These are phyloP conservation scores for Plemyria rubiginata DNA, from an alignment of 2,888 invertebrate genomes.

Conservation along the genomic window DNA sequence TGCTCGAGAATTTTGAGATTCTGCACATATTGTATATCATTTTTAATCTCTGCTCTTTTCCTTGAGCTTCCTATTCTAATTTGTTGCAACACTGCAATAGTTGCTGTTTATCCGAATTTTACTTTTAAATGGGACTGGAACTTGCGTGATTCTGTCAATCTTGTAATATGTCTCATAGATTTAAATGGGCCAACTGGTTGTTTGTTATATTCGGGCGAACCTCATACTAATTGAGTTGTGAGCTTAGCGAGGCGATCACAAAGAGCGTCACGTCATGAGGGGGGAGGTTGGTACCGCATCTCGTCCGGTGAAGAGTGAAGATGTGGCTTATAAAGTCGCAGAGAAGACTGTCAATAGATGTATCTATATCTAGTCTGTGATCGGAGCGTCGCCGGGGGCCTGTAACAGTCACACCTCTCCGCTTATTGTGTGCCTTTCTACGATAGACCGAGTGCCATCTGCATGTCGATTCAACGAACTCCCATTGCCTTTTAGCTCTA, in stretches of 20 bases:
- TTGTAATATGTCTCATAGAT: not conserved
- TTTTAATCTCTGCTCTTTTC: not conserved
- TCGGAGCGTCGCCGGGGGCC: constrained; percentile 84
- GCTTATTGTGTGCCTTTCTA: constrained; percentile 84
- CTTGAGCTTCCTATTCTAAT: not conserved
- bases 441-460: constrained; percentile 74
- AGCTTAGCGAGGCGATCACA: constrained; percentile 25
- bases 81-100: not conserved
- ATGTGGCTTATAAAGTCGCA: constrained; percentile 61
- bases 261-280: constrained; percentile 3
- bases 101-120: not conserved
- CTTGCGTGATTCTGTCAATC: not conserved
- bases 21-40: too few species aligned
- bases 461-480: constrained; percentile 58
- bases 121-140: not conserved
- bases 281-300: constrained; percentile 50
- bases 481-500: constrained; percentile 40
- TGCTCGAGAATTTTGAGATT: not conserved
- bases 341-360: constrained; percentile 80
- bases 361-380: constrained; percentile 85
- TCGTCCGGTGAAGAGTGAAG: constrained; percentile 59
- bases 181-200: not conserved
- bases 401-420: constrained; percentile 79
- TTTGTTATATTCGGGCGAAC: constrained; percentile 1
- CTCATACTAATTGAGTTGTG: constrained; percentile 1